Evolutionary conservation across 2,888 invertebrate genomes (phyloP).

Genomic region (Holacanthella duospinosa): DNA sequence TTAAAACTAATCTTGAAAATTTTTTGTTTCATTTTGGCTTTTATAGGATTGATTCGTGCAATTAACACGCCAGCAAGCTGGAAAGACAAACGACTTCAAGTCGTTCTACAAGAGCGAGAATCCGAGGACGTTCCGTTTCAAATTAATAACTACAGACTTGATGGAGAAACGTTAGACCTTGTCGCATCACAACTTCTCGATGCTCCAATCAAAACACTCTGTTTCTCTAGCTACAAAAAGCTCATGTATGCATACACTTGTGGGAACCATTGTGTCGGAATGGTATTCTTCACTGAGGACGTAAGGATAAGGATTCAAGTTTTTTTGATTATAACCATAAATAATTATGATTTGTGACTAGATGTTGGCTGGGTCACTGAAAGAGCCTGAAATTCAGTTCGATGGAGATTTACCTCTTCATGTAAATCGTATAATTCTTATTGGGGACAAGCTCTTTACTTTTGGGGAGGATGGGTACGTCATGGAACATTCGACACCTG

Average conservation of each 20-base stretch:
- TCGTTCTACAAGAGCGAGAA: slow-evolving; percentile 18
- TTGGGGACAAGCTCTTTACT: slow-evolving; percentile 22
- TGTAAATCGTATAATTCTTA: slow-evolving; percentile 20
- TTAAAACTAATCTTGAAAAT: not conserved
- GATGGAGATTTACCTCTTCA: slow-evolving; percentile 20
- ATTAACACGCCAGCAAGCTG: slow-evolving; percentile 27
- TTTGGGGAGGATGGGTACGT: slow-evolving; percentile 29
- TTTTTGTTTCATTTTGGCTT: not conserved
- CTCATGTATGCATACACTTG: slow-evolving; percentile 28
- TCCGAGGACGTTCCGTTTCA: slow-evolving; percentile 20
- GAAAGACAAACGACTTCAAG: slow-evolving; percentile 27
- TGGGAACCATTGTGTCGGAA: slow-evolving; percentile 23
- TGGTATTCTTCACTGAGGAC: slow-evolving; percentile 28
- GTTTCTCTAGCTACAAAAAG: slow-evolving; percentile 21
- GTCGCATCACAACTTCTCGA: slow-evolving; percentile 29
- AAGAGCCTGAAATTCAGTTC: slow-evolving; percentile 27
- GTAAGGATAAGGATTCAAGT: slow-evolving; percentile 10
- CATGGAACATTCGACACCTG: slow-evolving; percentile 22
- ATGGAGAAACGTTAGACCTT: slow-evolving; percentile 26
- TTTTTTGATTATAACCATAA: not conserved
- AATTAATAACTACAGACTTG: slow-evolving; percentile 28
- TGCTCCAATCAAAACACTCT: slow-evolving; percentile 26
- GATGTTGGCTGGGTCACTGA: slow-evolving; percentile 23
- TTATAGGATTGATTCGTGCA: slow-evolving; percentile 27
- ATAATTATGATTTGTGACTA: slow-evolving; percentile 10